Conservation (phyloP, 2,113 vertebrate species). For the Dinomys branickii region DNA sequence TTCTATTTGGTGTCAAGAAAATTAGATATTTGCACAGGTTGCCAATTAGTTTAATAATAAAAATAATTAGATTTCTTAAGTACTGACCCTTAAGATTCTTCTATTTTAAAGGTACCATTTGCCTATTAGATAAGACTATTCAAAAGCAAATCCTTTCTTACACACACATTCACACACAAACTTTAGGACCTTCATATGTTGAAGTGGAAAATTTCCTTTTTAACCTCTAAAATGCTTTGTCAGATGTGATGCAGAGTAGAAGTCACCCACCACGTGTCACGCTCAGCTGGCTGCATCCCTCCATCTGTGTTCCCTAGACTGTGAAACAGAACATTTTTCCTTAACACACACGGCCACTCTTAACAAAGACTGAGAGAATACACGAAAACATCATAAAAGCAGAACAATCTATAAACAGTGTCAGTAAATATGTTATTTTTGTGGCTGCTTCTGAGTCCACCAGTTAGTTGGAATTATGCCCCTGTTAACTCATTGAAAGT, state of each 20-base stretch:
- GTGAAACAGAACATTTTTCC: not conserved
- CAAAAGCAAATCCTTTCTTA: not conserved
- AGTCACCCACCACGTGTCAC: not conserved
- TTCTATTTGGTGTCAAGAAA: slow-evolving; percentile 2
- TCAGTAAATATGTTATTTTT: slow-evolving; percentile 2
- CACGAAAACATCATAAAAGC: not conserved
- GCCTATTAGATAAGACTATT: not conserved
- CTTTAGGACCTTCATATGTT: not conserved
- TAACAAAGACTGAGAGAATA: slow-evolving; percentile 5
- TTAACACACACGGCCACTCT: not conserved
- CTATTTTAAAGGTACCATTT: not conserved
- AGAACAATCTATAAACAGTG: not conserved
- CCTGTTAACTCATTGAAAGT: slow-evolving; percentile 36
- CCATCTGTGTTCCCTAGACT: not conserved
- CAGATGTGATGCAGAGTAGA: not conserved
- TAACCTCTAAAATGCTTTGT: not conserved
- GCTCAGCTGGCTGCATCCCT: not conserved
- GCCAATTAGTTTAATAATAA: slow-evolving; percentile 48
- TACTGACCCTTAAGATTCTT: not conserved
- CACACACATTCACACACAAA: not conserved
- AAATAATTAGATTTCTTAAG: slow-evolving; percentile 48
- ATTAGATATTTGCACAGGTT: not conserved
- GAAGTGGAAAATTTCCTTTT: slow-evolving; percentile 13
- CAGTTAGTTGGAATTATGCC: not conserved
- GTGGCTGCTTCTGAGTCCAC: not conserved